Base-by-base conservation (phyloP, 2,797 vertebrate species). In the Catostomus latipinnis region DNA sequence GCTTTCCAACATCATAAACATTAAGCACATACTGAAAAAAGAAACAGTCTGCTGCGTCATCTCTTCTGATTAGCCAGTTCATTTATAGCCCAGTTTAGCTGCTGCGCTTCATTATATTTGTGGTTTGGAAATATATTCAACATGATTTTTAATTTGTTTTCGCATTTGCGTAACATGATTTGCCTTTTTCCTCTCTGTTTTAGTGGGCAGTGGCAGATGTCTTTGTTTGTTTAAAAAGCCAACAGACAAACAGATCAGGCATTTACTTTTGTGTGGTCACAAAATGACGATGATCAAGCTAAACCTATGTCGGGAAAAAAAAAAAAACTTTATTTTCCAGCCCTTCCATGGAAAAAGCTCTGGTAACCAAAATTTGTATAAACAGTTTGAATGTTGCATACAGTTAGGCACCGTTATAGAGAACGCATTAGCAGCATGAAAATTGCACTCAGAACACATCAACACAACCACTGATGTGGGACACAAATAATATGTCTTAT, bases 401-500 rank as follows among this genome's bases (percentile, higher is more conserved):
- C 62, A 57, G 18, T 66, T 76, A 80, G 49, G 72, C 34, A 79
- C 43, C 66, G 74, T 78, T 78, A 18, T 67, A 74, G 80, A 79
- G 74, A 83, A 75, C 63, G 13, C 61, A 58, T 81, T 78, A 67
- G 58, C 68, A 56, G 68, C 67, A 74, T 16, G 71, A 78, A 82
- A 85, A 80, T 81, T 85, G 82, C 48, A 46, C 62, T 81, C 80
- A 70, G 70, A 78, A 69, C 71, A 63, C 76, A 83, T 77, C 76
- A 80, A 16, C 60, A 69, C 13, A 62, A 56, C 34, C 34, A 34
- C 80, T 56, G 14, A 72, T 58, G 71, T 61, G 67, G 71, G 43
- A 71, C 6, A 6, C 58, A 34, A 83, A 71, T 46, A 71, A 61
- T 52, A 69, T 9, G 60, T 56, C 45, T 54, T 72, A 73, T 68